A percentile compares a stretch with the other conserved stretches of the same genome.
Evolutionary conservation across 2,888 invertebrate genomes (phyloP).

Genomic region (Drosophila testacea): DNA sequence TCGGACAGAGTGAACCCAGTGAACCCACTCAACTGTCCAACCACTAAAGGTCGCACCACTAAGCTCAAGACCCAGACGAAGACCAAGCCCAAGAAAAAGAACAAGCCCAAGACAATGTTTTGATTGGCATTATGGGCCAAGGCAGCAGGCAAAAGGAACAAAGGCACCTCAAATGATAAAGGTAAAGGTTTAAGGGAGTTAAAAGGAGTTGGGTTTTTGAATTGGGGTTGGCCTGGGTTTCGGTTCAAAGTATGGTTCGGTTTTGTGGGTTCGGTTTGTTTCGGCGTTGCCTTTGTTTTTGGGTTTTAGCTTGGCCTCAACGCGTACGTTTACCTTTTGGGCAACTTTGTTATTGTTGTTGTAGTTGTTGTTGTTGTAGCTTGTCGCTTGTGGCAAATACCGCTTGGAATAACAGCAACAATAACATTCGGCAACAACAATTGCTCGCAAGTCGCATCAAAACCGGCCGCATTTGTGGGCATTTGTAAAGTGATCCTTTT

Average conservation of each 20-base stretch:
- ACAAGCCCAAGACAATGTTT: constrained; percentile 34
- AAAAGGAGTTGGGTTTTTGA: constrained; percentile 22
- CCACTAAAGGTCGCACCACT: constrained; percentile 21
- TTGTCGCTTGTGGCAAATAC: constrained; percentile 78
- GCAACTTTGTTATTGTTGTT: constrained; percentile 41
- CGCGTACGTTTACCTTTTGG: constrained; percentile 59
- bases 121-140: constrained; percentile 53
- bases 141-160: constrained; percentile 14
- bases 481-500: constrained; percentile 79
- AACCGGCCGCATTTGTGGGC: constrained; percentile 80
- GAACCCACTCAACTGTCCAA: constrained; percentile 12
- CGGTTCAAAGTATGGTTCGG: background rate
- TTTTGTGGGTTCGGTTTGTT: constrained; percentile 16
- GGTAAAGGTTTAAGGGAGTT: constrained; percentile 7
- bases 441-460: constrained; percentile 39
- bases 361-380: constrained; percentile 57
- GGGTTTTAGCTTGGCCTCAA: constrained; percentile 42
- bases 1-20: constrained; percentile 1
- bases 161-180: constrained; percentile 30
- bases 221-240: background rate
- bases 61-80: constrained; percentile 9
- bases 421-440: constrained; percentile 35
- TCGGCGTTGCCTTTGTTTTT: constrained; percentile 30
- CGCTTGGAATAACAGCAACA: constrained; percentile 55
- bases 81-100: constrained; percentile 3